Conservation (phyloP, 2,888 invertebrate species). For the Microchrysa polita region DNA sequence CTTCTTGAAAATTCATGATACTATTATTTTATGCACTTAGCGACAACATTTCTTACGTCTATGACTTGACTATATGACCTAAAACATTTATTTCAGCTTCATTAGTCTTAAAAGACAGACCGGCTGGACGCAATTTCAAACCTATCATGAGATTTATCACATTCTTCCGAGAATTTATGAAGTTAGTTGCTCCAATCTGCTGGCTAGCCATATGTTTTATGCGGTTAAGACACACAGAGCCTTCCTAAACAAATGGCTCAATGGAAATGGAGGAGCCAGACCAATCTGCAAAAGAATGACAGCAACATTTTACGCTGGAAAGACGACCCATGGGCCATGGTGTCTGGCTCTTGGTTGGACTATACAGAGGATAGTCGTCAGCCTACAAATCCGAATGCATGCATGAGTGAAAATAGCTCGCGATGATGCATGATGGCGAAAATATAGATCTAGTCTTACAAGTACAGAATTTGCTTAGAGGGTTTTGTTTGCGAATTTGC, state of each 20-base stretch:
- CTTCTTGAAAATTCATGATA: neutral
- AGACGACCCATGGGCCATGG: too few relatives aligned
- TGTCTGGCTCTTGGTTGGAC: too few relatives aligned
- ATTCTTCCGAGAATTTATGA: conserved; percentile 31
- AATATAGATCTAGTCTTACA: neutral
- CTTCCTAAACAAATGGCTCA: too few relatives aligned
- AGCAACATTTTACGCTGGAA: too few relatives aligned
- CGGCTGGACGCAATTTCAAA: conserved; percentile 11
- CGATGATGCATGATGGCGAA: conserved; percentile 1
- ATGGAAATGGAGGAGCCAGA: too few relatives aligned
- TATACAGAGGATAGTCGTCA: too few relatives aligned
- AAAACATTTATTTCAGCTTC: conserved; percentile 34
- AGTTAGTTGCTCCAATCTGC: neutral
- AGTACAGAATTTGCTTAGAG: too few relatives aligned
- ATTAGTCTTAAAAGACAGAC: conserved; percentile 5
- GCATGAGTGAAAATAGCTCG: neutral
- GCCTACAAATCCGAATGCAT: neutral
- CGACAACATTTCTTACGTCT: conserved; percentile 23
- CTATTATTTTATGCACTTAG: neutral
- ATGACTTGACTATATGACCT: conserved; percentile 20
- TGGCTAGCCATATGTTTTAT: neutral
- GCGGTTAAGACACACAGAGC: too few relatives aligned
- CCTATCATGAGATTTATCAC: conserved; percentile 13
- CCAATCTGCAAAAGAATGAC: too few relatives aligned
- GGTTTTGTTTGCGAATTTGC: too few relatives aligned